Conservation (phyloP, 2,888 invertebrate genomes). For the Orthosia cruda region DNA sequence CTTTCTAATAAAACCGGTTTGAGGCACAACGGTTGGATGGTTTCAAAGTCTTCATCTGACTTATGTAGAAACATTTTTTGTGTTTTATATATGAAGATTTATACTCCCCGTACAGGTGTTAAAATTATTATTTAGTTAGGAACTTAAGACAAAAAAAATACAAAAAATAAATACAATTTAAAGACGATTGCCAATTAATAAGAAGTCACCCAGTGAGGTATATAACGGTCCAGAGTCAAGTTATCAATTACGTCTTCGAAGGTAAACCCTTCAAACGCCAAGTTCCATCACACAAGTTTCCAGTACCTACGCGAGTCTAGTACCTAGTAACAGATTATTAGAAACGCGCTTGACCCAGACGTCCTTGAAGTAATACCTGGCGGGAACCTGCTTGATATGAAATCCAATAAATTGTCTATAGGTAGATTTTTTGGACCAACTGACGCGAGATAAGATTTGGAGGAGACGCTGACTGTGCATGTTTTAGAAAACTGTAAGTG, state of each 20-base stretch:
- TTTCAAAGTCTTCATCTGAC: too few species aligned
- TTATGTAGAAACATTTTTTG: too few species aligned
- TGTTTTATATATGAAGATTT: too few species aligned
- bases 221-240: too few species aligned
- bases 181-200: too few species aligned
- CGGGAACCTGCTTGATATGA: constrained; percentile 41
- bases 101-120: too few species aligned
- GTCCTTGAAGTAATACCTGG: constrained; percentile 39
- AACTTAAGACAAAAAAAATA: too few species aligned
- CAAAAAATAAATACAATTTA: too few species aligned
- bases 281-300: constrained; percentile 17
- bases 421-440: constrained; percentile 13
- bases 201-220: too few species aligned
- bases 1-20: too few species aligned
- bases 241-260: neutral
- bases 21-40: too few species aligned
- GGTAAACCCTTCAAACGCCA: neutral
- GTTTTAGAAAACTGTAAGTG: neutral
- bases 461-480: constrained; percentile 22
- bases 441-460: constrained; percentile 31
- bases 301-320: constrained; percentile 18
- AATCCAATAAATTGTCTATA: constrained; percentile 52
- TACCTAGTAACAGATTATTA: constrained; percentile 34
- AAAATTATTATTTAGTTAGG: too few species aligned
- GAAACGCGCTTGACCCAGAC: constrained; percentile 34